Conservation (phyloP, 2,797 vertebrate genomes). For the Tenualosa ilisha region DNA sequence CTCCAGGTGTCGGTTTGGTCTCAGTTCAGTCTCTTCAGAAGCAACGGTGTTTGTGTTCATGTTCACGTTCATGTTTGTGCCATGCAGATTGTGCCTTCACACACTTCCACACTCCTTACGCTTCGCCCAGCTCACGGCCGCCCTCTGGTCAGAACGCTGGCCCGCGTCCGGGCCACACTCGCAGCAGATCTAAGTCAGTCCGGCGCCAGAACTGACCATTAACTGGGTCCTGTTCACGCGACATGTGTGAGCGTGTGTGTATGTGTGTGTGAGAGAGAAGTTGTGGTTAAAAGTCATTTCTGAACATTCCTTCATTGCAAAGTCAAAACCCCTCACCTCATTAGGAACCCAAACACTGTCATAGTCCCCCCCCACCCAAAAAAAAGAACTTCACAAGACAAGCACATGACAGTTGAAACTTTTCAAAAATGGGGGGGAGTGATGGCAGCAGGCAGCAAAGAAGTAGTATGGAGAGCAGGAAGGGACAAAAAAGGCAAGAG, state of each 20-base stretch:
- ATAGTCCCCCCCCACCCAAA: background rate
- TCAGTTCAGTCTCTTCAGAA: background rate
- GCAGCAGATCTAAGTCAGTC: background rate
- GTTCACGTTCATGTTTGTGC: background rate
- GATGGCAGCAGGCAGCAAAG: background rate
- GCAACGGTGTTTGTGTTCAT: background rate
- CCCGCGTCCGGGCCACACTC: background rate
- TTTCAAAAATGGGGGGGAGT: background rate
- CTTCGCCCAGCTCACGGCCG: background rate
- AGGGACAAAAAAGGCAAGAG: background rate
- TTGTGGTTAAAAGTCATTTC: background rate
- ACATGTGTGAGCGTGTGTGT: background rate
- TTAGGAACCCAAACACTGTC: background rate
- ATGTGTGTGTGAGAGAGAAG: background rate
- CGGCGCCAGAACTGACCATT: background rate
- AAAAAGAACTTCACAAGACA: background rate
- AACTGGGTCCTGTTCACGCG: background rate
- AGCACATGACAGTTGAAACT: background rate
- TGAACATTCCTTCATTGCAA: conserved; percentile 3
- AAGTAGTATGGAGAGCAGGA: background rate
- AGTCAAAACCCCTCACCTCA: background rate
- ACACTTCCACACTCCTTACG: background rate
- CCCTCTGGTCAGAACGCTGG: background rate
- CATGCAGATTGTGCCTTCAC: background rate
- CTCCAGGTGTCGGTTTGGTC: background rate